These are phyloP conservation scores for Agrochola litura DNA, from an alignment of 2,888 invertebrate genomes.

Conservation along the genomic window DNA sequence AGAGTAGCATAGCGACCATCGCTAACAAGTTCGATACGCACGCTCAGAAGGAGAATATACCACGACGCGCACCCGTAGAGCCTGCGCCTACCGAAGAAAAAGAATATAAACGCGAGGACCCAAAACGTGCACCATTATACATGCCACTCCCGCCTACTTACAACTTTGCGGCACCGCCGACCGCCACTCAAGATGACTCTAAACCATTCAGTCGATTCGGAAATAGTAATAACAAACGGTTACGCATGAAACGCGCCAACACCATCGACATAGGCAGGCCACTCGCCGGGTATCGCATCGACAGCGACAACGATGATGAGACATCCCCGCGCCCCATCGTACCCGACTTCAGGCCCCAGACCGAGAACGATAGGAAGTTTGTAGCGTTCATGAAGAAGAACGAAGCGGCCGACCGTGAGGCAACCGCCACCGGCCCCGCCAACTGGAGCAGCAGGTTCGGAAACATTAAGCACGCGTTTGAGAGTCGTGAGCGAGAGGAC, in stretches of 20 bases:
- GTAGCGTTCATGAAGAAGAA: conserved; percentile 95
- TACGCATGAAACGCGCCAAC: conserved; percentile 96
- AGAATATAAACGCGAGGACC: conserved; percentile 73
- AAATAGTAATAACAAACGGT: conserved; percentile 90
- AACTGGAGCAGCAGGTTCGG: conserved; percentile 96
- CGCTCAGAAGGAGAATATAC: conserved; percentile 72
- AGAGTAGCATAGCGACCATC: conserved; percentile 83
- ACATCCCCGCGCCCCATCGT: conserved; percentile 83
- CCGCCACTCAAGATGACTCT: conserved; percentile 78
- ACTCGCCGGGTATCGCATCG: conserved; percentile 89
- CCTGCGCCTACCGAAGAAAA: conserved; percentile 62
- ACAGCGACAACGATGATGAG: conserved; percentile 88
- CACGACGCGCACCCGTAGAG: conserved; percentile 65
- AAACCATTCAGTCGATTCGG: conserved; percentile 87
- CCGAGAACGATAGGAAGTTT: conserved; percentile 96
- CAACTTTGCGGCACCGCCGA: conserved; percentile 83
- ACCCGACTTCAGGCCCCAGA: conserved; percentile 94
- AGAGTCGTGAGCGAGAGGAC: conserved; percentile 88
- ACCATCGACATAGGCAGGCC: conserved; percentile 96
- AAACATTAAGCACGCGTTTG: conserved; percentile 95
- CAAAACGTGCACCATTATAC: conserved; percentile 77
- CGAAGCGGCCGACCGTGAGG: conserved; percentile 79
- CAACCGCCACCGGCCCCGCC: conserved; percentile 76
- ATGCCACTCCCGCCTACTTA: conserved; percentile 85
- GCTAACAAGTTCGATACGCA: conserved; percentile 84